phyloP scores from a whole-genome alignment of 1,140 invertebrate species.

The Drosophila carrolli region DNA sequence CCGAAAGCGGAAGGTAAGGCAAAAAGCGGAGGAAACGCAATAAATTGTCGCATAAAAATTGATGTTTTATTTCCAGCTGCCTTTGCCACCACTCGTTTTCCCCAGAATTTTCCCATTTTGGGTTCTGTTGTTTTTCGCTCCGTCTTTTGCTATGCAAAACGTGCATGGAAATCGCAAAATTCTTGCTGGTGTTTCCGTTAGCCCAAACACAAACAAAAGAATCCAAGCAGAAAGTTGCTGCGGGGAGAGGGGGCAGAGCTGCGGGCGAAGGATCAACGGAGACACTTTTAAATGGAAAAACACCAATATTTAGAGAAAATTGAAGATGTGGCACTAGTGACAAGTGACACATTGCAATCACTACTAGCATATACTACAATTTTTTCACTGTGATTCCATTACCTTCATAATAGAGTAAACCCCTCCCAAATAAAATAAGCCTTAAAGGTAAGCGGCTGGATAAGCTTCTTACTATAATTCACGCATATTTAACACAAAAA shows the following conservation, averaged over 20 bases:
- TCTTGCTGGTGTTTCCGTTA: slow-evolving; percentile 41
- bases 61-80: slow-evolving; percentile 76
- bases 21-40: slow-evolving; percentile 47
- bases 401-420: too few relatives aligned
- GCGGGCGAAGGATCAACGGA: neutral
- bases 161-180: slow-evolving; percentile 77
- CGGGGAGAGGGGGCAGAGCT: too few relatives aligned
- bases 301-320: too few relatives aligned
- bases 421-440: neutral
- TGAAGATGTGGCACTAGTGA: too few relatives aligned
- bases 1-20: slow-evolving; percentile 6
- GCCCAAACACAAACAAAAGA: slow-evolving; percentile 51
- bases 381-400: too few relatives aligned
- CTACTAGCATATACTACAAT: too few relatives aligned
- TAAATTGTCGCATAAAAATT: slow-evolving; percentile 82
- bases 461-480: slow-evolving; percentile 6
- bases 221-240: slow-evolving; percentile 18
- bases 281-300: neutral
- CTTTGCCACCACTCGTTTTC: slow-evolving; percentile 13
- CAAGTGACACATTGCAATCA: too few relatives aligned
- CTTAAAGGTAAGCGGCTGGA: neutral
- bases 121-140: slow-evolving; percentile 35
- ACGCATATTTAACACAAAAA: slow-evolving; percentile 21
- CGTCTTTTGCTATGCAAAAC: slow-evolving; percentile 57
- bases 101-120: slow-evolving; percentile 13